phyloP scores from a whole-genome alignment of 2,888 invertebrate species.

The Pandemis cinnamomeana region DNA sequence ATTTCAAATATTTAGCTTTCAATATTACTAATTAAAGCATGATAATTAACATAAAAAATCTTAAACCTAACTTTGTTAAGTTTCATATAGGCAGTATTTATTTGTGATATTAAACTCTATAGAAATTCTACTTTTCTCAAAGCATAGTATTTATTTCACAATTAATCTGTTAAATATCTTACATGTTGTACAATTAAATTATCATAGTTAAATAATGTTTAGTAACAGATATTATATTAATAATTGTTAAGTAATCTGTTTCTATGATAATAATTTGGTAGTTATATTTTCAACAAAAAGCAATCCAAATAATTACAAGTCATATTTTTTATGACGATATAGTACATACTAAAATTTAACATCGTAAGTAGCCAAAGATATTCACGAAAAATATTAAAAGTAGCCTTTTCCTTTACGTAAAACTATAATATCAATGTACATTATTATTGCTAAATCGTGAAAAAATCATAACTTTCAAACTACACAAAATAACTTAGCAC shows the following conservation, averaged over 20 bases:
- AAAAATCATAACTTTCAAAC: neutral
- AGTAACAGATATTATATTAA: neutral
- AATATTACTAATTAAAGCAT: neutral
- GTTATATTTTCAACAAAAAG: too few relatives aligned
- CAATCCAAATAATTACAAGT: too few relatives aligned
- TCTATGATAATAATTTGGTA: too few relatives aligned
- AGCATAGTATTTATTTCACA: neutral
- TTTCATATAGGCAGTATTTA: slow-evolving; percentile 43
- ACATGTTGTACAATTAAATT: neutral
- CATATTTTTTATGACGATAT: too few relatives aligned
- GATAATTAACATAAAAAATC: neutral
- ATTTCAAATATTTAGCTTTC: neutral
- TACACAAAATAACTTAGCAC: neutral
- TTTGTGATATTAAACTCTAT: slow-evolving; percentile 10
- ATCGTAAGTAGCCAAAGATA: too few relatives aligned
- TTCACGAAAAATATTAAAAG: neutral
- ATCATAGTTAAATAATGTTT: neutral
- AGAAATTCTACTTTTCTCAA: neutral
- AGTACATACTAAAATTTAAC: too few relatives aligned
- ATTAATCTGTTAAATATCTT: neutral
- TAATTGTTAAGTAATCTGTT: too few relatives aligned
- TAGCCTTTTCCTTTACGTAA: neutral
- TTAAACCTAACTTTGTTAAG: neutral
- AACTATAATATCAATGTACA: neutral
- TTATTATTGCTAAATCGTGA: neutral